Percentiles rank a stretch among this genome's conserved stretches.
Conservation (phyloP, 2,888 invertebrate genomes). For the Coenonympha glycerion region DNA sequence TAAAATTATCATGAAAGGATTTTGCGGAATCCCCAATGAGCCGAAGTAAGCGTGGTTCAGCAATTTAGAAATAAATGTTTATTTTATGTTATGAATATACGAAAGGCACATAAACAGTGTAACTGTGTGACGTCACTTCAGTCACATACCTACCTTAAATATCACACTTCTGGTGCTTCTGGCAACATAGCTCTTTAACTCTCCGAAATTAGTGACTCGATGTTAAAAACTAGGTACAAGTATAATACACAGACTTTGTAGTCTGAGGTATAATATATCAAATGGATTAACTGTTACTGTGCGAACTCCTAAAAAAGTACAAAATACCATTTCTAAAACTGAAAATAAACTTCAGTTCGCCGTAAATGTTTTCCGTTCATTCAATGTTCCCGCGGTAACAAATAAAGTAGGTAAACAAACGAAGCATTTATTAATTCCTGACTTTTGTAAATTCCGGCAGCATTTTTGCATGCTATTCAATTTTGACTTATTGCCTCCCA, state of each 20-base stretch:
- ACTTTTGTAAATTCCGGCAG: conserved; percentile 5
- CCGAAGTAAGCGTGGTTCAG: too few species aligned
- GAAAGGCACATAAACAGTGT: too few species aligned
- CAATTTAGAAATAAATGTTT: too few species aligned
- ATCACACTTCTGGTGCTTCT: too few species aligned
- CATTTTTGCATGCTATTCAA: conserved; percentile 8
- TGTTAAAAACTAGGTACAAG: background rate
- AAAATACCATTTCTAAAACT: background rate
- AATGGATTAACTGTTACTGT: background rate
- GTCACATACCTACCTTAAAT: too few species aligned
- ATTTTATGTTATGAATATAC: too few species aligned
- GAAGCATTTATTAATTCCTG: conserved; percentile 9
- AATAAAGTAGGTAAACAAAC: conserved; percentile 5
- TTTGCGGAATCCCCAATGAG: too few species aligned
- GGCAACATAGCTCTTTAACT: background rate
- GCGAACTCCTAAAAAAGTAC: background rate
- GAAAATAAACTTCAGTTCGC: background rate
- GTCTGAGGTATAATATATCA: too few species aligned
- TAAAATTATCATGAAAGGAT: too few species aligned
- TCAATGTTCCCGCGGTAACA: background rate
- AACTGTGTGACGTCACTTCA: too few species aligned
- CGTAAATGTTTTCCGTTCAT: background rate
- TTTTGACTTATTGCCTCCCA: conserved; percentile 10
- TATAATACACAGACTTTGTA: too few species aligned
- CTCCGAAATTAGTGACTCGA: background rate